Evolutionary conservation across 2,888 invertebrate species (phyloP), one percentile per base, ranked within the genome.

Genomic region (Hofmannophila pseudospretella): DNA sequence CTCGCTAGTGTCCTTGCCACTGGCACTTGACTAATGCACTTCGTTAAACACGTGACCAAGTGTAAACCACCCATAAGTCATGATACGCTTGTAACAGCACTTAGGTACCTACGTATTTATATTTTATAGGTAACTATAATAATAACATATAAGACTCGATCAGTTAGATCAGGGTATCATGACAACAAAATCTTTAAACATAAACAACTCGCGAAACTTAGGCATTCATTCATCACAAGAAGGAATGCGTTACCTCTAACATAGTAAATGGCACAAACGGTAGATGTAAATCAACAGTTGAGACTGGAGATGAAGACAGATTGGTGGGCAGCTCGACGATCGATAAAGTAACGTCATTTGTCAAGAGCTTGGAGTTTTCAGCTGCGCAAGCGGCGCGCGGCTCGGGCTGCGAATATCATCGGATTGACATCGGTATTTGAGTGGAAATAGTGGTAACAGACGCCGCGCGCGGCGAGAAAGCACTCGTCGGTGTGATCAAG

Each of bases 291-390:
- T 69, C 69, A 49, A 48, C 45, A 36, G 44, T 44, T 44, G 57
- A 47, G 48, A 42, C 43, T 41, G 16, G 30, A 47, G 66, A 67
- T 63, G 59, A 60, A 61, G 66, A 71, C 64, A 59, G 65, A 66
- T 62, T 53, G 50, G 41, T 44, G 38, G 38, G 19, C 12, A 36
- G 44, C 23, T 38, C 39, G 40, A 41, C 34, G 42, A 47, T 52
- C 56, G 59, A 65, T 63, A 59, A 45, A 47, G 45, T 49, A 51
- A 51, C 52, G 50, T 58, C 62, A 59, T 67, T 62, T 65, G 61
- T 65, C 58, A 52, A 9, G 20, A 34, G 27, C 13, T 14, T 23
- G 34, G 10, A 10, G 23, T 4, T 30, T 16, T 30, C 23, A 13
- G 42, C 25, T 27, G 34, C n/a, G n/a, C n/a, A n/a, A n/a, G n/a